phyloP scores from a whole-genome alignment of 2,113 vertebrate genomes.

The Corvus moneduloides region DNA sequence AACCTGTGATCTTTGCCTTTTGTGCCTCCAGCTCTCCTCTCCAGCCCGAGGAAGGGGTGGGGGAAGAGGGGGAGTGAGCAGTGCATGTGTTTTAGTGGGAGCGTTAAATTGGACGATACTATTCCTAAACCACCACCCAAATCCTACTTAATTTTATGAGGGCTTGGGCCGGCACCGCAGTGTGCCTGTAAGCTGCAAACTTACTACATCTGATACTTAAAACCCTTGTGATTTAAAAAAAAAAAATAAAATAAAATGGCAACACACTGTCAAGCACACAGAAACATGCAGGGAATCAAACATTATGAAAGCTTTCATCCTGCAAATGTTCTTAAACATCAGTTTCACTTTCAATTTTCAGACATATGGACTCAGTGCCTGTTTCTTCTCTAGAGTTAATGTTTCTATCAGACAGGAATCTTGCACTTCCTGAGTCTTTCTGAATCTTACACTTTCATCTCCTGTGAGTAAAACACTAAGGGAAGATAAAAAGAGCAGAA shows the following conservation, averaged over 20 bases:
- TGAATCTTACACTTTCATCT: neutral
- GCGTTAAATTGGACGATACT: neutral
- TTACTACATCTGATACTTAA: neutral
- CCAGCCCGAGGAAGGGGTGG: too few relatives aligned
- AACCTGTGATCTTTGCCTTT: neutral
- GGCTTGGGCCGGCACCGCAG: neutral
- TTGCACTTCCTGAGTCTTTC: neutral
- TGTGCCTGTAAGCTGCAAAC: neutral
- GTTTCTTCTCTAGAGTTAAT: neutral
- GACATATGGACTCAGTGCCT: neutral
- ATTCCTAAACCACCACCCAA: neutral
- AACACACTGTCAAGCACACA: neutral
- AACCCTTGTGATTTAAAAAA: neutral
- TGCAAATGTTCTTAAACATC: neutral
- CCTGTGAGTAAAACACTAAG: neutral
- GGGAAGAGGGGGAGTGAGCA: accelerated
- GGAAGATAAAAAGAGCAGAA: neutral
- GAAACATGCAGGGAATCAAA: neutral
- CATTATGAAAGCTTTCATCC: neutral
- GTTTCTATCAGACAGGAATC: neutral
- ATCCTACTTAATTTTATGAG: neutral
- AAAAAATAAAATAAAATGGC: neutral
- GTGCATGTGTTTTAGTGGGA: neutral
- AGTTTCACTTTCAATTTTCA: neutral
- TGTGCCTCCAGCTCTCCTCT: neutral